Percentiles rank a stretch among this genome's conserved stretches.
phyloP scores from a whole-genome alignment of 1,140 invertebrate species.

The Papilio machaon region DNA sequence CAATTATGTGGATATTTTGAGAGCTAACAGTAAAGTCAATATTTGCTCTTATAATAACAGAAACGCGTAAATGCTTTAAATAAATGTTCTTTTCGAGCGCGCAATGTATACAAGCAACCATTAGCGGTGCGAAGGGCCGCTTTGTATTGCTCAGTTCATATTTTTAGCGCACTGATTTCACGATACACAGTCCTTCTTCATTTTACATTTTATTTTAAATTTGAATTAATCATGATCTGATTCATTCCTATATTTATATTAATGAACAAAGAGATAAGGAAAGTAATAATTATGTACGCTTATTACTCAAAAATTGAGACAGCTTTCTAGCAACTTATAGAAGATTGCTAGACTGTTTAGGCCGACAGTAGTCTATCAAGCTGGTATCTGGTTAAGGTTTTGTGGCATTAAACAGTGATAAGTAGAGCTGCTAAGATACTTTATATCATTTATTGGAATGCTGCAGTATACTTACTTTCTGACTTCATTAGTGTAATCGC shows the following conservation, averaged over 20 bases:
- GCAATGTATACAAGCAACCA: conserved; percentile 60
- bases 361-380: too few relatives aligned
- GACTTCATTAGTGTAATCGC: conserved; percentile 92
- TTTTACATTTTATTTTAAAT: conserved; percentile 53
- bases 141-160: conserved; percentile 44
- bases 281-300: not conserved
- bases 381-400: not conserved
- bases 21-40: conserved; percentile 42
- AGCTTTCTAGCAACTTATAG: too few relatives aligned
- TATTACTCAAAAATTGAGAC: not conserved
- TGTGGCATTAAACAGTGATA: not conserved
- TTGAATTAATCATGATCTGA: conserved; percentile 43
- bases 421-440: not conserved
- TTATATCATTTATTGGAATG: too few relatives aligned
- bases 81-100: conserved; percentile 44
- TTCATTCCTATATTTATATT: conserved; percentile 36
- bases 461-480: conserved; percentile 86
- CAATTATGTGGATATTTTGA: conserved; percentile 39
- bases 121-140: conserved; percentile 58
- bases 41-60: conserved; percentile 52
- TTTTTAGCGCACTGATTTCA: conserved; percentile 60
- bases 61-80: conserved; percentile 45
- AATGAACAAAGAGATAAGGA: conserved; percentile 22
- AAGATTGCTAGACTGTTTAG: too few relatives aligned
- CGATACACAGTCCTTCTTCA: conserved; percentile 56